Evolutionary conservation across 2,888 invertebrate species (phyloP).

Genomic region (Xestia rhomboidea): DNA sequence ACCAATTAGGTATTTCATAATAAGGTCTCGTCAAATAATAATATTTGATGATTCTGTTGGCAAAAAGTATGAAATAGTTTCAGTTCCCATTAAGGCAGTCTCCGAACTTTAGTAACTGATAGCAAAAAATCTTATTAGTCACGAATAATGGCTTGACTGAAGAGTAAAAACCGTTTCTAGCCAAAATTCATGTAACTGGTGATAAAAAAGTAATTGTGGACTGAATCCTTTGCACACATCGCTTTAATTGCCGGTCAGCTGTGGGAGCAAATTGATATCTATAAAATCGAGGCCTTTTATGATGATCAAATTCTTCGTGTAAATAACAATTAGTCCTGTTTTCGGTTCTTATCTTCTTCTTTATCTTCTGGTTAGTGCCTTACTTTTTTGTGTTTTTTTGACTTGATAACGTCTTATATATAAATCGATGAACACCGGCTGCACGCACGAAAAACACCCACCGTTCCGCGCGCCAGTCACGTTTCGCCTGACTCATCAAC

Average conservation of each 20-base stretch:
- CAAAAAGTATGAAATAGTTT: constrained; percentile 21
- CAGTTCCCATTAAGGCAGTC: constrained; percentile 1
- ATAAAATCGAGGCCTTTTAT: constrained; percentile 6
- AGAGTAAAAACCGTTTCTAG: constrained; percentile 5
- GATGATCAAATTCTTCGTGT: background rate
- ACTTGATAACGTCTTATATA: too few species aligned
- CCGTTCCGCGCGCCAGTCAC: too few species aligned
- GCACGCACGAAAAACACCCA: too few species aligned
- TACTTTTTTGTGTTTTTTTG: too few species aligned
- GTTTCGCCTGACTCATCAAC: too few species aligned
- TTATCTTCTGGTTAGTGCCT: too few species aligned
- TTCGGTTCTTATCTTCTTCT: background rate
- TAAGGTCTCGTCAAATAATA: background rate
- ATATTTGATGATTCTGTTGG: background rate
- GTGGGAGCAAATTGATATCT: background rate
- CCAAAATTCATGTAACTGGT: background rate
- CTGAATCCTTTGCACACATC: constrained; percentile 2
- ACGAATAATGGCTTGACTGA: constrained; percentile 6
- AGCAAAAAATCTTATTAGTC: constrained; percentile 28
- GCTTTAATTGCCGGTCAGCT: constrained; percentile 10
- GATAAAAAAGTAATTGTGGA: constrained; percentile 11
- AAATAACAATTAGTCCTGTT: background rate
- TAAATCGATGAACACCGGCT: too few species aligned
- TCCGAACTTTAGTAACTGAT: constrained; percentile 12
- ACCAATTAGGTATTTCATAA: background rate